Evolutionary conservation across 2,797 vertebrate genomes (phyloP), one percentile per base, ranked within the genome.

Genomic region (Urosaurus nigricauda): DNA sequence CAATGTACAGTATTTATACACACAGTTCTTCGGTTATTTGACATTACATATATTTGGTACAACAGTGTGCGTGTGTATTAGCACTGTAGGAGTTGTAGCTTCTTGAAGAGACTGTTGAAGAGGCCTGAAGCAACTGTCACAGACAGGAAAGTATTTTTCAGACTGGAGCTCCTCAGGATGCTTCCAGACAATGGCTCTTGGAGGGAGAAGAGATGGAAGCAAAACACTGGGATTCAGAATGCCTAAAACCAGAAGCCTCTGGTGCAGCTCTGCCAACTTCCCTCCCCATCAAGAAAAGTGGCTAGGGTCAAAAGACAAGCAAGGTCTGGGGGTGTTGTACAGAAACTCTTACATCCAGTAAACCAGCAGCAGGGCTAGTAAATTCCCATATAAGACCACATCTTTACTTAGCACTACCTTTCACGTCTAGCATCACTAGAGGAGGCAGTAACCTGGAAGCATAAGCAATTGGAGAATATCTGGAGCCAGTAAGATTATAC

Each of bases 101-200:
- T 84, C 87, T 91, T 77, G 24, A 94, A 90, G 85, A 92, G 87
- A 71, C 53, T 32, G n/a, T 85, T 87, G 89, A 90, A 92, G 90
- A 83, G 53, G 47, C n/a, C 68, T 32, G 86, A 58, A 91, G 88
- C 93, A 92, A 87, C 90, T 91, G 93, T 93, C 78, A 81, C 87
- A 94, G 90, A 90, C 82, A 90, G 79, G 88, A 86, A 90, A 90
- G 53, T 74, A 88, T 92, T 92, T n/a, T 90, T 89, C 90, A 94
- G 92, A 91, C 87, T 92, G 80, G 79, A 93, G 88, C 29, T 47
- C 11, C 32, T 51, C 32, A 13, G 26, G 32, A n/a, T 91, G 19
- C 37, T 79, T 84, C 47, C 51, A 47, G 12, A 5, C 70, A 7
- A 68, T 88, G 37, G 11, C 5, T 56, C 63, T 32, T 32, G 37